These are phyloP conservation scores for Psylliodes chrysocephalus DNA, from an alignment of 2,888 invertebrate genomes.

Conservation along the genomic window DNA sequence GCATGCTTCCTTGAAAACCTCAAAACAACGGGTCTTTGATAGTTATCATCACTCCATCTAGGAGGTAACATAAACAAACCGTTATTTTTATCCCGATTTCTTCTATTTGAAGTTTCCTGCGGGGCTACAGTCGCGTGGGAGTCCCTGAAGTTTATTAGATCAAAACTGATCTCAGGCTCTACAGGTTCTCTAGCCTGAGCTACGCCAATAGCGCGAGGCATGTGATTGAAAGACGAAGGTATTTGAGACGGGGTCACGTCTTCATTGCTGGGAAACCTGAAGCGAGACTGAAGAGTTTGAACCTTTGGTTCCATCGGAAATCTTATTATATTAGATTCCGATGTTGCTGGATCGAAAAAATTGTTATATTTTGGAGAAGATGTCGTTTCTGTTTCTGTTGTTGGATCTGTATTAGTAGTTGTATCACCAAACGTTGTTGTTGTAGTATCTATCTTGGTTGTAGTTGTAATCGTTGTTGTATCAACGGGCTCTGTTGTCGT, in stretches of 20 bases:
- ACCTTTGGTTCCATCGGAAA: slow-evolving; percentile 41
- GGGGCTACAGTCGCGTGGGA: slow-evolving; percentile 14
- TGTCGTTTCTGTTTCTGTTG: slow-evolving; percentile 22
- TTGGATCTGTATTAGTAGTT: slow-evolving; percentile 18
- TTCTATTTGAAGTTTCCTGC: slow-evolving; percentile 28
- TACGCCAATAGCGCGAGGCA: slow-evolving; percentile 13
- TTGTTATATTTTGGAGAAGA: slow-evolving; percentile 37
- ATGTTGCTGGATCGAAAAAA: slow-evolving; percentile 32
- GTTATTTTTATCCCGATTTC: slow-evolving; percentile 53
- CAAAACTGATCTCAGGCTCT: slow-evolving; percentile 23
- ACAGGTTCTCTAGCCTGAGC: slow-evolving; percentile 20
- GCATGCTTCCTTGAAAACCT: slow-evolving; percentile 56
- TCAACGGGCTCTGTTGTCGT: slow-evolving; percentile 20
- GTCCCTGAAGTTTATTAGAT: slow-evolving; percentile 21
- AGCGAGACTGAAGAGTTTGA: slow-evolving; percentile 25
- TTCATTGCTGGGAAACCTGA: slow-evolving; percentile 44
- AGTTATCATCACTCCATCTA: slow-evolving; percentile 48
- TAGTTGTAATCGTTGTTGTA: slow-evolving; percentile 16
- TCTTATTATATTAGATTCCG: slow-evolving; percentile 29
- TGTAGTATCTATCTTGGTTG: slow-evolving; percentile 19
- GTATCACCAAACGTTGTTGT: slow-evolving; percentile 8
- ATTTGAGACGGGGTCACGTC: slow-evolving; percentile 25
- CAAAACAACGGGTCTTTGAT: slow-evolving; percentile 57
- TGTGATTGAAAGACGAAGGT: slow-evolving; percentile 27
- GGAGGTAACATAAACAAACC: slow-evolving; percentile 54